A percentile compares a stretch with the other conserved stretches of the same genome.
These are phyloP conservation scores for Prosapia bicincta DNA, from an alignment of 2,888 invertebrate genomes.

Conservation along the genomic window DNA sequence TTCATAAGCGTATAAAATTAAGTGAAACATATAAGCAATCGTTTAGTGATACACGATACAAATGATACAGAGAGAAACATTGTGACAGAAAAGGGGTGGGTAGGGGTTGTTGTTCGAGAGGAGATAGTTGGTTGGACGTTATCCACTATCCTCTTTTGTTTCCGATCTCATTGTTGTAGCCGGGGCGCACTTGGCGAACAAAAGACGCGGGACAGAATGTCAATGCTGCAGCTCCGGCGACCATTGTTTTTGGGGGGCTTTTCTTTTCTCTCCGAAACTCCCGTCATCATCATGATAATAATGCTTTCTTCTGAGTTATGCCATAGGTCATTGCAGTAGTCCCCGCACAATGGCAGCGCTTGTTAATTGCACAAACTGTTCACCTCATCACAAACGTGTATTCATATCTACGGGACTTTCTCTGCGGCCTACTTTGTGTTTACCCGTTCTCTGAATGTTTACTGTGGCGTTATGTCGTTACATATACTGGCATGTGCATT, in stretches of 20 bases:
- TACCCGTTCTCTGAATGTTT: too few species aligned
- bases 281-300: slow-evolving; percentile 12
- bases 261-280: slow-evolving; percentile 11
- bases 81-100: slow-evolving; percentile 23
- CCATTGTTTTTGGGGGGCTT: slow-evolving; percentile 14
- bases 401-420: too few species aligned
- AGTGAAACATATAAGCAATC: not conserved
- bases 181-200: slow-evolving; percentile 36
- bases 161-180: slow-evolving; percentile 36
- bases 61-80: slow-evolving; percentile 3
- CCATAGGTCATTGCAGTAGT: slow-evolving; percentile 19
- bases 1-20: too few species aligned
- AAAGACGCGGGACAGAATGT: slow-evolving; percentile 34
- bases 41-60: not conserved
- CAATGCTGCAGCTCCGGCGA: slow-evolving; percentile 14
- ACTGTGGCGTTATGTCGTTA: too few species aligned
- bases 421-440: too few species aligned
- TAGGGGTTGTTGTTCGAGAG: slow-evolving; percentile 22
- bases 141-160: slow-evolving; percentile 35
- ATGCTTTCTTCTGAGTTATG: slow-evolving; percentile 21
- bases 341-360: not conserved
- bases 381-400: not conserved
- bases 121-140: slow-evolving; percentile 33
- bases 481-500: too few species aligned
- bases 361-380: not conserved